Evolutionary conservation across 2,888 invertebrate species (phyloP), one percentile per base, ranked within the genome.

Genomic region (Oscheius sp.): DNA sequence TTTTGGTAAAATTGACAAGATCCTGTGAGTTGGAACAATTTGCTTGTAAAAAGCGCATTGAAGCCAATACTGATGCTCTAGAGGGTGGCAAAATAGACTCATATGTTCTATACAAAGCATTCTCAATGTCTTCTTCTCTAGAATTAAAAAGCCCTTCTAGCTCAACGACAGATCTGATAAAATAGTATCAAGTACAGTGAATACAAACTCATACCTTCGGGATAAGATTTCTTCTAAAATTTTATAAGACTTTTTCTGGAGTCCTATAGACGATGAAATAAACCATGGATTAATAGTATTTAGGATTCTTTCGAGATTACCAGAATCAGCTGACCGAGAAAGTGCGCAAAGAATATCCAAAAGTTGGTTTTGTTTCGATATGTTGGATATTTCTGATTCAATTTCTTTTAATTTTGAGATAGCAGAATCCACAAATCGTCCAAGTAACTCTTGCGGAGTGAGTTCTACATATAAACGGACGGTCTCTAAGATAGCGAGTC

Each of bases 401-500:
- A 58, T 77, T 42, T 76, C 75, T 8, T 74, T 65, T 6, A 76
- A 70, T 58, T 86, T 86, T 12, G 69, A 55, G 6, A 85, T 71
- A n/a, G 86, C 86, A 10, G 74, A 73, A n/a, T 75, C 75, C 5
- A 81, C 74, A 58, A 81, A 83, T 12, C 71, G 69, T 23, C 58
- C 71, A 17, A 83, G 63, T 67, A 88, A 86, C 70, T 87, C 80
- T 66, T 80, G 72, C 39, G 88, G 88, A 5, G 89, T 81, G 31
- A 89, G 86, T 68, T 86, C 82, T 15, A 89, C 80, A 81, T 89
- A 90, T 10, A 91, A 91, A 89, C 92, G 92, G 78, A 93, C 91
- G 6, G 94, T 93, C 82, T 94, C 93, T 82, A 92, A 90, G 0
- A 92, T 91, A 0, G 93, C 92, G 65, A 92, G 87, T 75, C 70